These are phyloP conservation scores for Acestrorhynchus altus DNA, from an alignment of 2,797 vertebrate species.

Conservation along the genomic window DNA sequence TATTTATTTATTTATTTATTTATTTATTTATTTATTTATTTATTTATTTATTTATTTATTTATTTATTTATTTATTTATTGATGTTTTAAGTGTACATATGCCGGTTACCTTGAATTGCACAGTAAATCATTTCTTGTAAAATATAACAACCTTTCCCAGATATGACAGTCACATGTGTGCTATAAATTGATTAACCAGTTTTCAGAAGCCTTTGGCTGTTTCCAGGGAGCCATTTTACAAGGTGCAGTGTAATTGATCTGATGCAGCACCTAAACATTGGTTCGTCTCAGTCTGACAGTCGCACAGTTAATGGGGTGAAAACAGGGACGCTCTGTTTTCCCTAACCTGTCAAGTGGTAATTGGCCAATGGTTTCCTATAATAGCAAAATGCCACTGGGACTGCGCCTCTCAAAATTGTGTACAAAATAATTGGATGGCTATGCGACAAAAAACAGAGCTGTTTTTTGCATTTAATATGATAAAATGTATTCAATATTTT, in stretches of 20 bases:
- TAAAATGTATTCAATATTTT: too few species aligned
- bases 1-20: too few species aligned
- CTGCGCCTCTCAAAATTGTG: slow-evolving; percentile 69
- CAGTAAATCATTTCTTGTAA: not conserved
- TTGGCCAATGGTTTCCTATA: slow-evolving; percentile 75
- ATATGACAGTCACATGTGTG: slow-evolving; percentile 4
- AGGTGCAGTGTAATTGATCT: slow-evolving; percentile 69
- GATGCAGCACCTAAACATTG: slow-evolving; percentile 65
- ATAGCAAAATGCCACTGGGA: slow-evolving; percentile 73
- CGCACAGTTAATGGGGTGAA: slow-evolving; percentile 76
- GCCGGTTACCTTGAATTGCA: not conserved
- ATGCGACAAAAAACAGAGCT: slow-evolving; percentile 37
- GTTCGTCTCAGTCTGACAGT: slow-evolving; percentile 69
- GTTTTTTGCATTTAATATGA: slow-evolving; percentile 11
- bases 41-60: too few species aligned
- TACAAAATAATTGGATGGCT: slow-evolving; percentile 72
- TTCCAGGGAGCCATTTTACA: slow-evolving; percentile 50
- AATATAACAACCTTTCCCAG: slow-evolving; percentile 8
- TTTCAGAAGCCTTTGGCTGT: slow-evolving; percentile 26
- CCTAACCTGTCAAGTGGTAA: slow-evolving; percentile 78
- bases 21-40: too few species aligned
- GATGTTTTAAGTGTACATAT: not conserved
- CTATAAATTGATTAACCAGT: slow-evolving; percentile 46
- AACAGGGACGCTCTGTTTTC: slow-evolving; percentile 71
- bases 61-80: not conserved